Conservation (phyloP, 2,888 invertebrate species). For the Fragum sueziense region DNA sequence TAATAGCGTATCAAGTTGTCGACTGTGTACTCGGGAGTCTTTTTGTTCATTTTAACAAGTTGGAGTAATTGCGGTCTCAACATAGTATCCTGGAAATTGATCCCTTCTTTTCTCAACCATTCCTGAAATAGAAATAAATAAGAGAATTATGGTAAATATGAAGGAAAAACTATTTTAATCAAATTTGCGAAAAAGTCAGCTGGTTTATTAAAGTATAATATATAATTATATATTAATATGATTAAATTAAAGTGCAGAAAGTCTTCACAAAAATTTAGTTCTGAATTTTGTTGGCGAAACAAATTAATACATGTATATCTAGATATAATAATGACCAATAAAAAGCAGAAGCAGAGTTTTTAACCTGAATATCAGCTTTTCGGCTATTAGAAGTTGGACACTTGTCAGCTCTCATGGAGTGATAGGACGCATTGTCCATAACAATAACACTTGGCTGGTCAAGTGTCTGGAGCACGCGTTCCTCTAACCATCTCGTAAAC, state of each 20-base stretch:
- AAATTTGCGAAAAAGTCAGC: too few species aligned
- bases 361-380: conserved; percentile 38
- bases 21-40: conserved; percentile 12
- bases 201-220: too few species aligned
- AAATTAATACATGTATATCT: too few species aligned
- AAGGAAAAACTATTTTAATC: neutral
- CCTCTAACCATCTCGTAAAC: conserved; percentile 22
- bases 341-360: too few species aligned
- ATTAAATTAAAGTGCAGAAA: neutral
- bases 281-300: too few species aligned
- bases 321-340: too few species aligned
- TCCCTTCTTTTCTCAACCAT: conserved; percentile 6
- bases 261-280: neutral
- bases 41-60: conserved; percentile 8
- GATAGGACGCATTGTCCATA: conserved; percentile 33
- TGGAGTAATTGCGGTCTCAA: conserved; percentile 14
- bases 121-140: conserved; percentile 21
- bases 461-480: conserved; percentile 12
- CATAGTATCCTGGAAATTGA: conserved; percentile 9
- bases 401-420: conserved; percentile 24
- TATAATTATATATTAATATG: too few species aligned
- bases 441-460: conserved; percentile 24
- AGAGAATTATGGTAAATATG: neutral
- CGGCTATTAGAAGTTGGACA: conserved; percentile 17
- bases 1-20: conserved; percentile 10